Conservation (phyloP, 2,888 invertebrate genomes). For the Dolichopus griseipennis region DNA sequence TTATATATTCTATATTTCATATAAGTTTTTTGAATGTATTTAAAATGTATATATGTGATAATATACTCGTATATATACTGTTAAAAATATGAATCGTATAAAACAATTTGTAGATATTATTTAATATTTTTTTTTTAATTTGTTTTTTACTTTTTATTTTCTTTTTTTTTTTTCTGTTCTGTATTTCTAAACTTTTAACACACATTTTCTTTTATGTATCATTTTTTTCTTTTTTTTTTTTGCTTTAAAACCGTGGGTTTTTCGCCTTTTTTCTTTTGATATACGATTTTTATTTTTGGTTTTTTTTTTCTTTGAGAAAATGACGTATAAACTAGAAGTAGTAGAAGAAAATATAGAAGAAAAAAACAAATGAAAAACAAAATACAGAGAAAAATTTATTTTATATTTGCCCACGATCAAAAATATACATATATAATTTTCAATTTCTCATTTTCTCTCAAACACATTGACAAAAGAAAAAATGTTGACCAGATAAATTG, state of each 20-base stretch:
- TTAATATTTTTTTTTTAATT: no score
- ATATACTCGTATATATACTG: no score
- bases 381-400: neutral
- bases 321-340: neutral
- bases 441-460: slow-evolving; percentile 30
- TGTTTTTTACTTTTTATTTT: no score
- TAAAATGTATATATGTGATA: no score
- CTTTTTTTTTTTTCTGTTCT: no score
- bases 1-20: no score
- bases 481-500: neutral
- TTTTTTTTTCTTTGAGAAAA: neutral
- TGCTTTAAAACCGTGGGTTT: neutral
- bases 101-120: no score
- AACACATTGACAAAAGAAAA: slow-evolving; percentile 32
- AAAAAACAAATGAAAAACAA: neutral
- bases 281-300: neutral
- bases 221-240: neutral
- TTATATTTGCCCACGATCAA: neutral
- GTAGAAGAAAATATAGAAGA: no score
- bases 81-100: no score
- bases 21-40: no score
- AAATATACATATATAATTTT: no score
- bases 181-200: no score
- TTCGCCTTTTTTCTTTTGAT: neutral
- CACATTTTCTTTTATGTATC: neutral